A percentile compares a stretch with the other conserved stretches of the same genome.
phyloP scores from a whole-genome alignment of 92 coral and sea anemone species.

The Plumapathes pennacea region DNA sequence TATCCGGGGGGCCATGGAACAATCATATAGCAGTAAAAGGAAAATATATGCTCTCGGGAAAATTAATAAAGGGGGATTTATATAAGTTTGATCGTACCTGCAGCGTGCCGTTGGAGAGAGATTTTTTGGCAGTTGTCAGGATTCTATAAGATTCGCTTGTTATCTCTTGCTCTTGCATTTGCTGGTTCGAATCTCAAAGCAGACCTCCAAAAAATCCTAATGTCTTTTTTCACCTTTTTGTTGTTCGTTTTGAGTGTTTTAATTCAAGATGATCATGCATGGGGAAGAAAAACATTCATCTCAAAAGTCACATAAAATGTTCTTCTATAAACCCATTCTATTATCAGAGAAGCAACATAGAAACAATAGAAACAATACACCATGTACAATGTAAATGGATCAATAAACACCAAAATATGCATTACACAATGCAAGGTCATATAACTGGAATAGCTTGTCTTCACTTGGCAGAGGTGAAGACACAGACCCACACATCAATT shows the following conservation, averaged over 20 bases:
- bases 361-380: neutral
- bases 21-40: too few relatives aligned
- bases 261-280: neutral
- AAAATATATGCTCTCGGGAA: too few relatives aligned
- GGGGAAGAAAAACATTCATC: conserved; percentile 6
- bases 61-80: too few relatives aligned
- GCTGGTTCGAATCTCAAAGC: too few relatives aligned
- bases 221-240: neutral
- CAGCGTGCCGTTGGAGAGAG: too few relatives aligned
- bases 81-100: too few relatives aligned
- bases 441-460: conserved; percentile 28
- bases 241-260: too few relatives aligned
- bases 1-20: too few relatives aligned
- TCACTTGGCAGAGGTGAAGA: conserved; percentile 45
- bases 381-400: neutral
- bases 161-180: too few relatives aligned
- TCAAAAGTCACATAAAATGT: conserved; percentile 4
- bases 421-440: conserved; percentile 55
- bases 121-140: too few relatives aligned
- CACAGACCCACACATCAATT: conserved; percentile 21
- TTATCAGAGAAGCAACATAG: neutral
- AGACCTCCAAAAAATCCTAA: too few relatives aligned
- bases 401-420: conserved; percentile 49
- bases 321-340: neutral
- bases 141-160: too few relatives aligned